phyloP scores from a whole-genome alignment of 2,113 vertebrate genomes.

The Rhabdomys dilectus region DNA sequence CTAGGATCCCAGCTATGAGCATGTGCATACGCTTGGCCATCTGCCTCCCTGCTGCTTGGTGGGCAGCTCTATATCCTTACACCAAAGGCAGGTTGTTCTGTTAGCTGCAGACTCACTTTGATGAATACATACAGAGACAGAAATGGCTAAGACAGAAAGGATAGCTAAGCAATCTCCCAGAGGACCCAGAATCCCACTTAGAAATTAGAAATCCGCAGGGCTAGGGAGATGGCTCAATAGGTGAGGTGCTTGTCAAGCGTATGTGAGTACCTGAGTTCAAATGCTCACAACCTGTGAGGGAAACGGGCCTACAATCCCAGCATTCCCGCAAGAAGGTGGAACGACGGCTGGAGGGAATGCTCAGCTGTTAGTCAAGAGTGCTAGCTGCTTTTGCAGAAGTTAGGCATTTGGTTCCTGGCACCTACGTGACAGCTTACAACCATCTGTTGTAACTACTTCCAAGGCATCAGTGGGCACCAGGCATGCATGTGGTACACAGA shows the following conservation, averaged over 20 bases:
- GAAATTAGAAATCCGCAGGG: neutral
- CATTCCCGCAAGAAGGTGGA: neutral
- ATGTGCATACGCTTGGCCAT: rapidly evolving
- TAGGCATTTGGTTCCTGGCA: neutral
- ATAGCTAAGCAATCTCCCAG: neutral
- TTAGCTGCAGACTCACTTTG: neutral
- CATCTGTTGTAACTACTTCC: neutral
- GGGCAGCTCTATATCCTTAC: neutral
- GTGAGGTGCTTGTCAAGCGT: neutral
- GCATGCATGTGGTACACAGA: neutral
- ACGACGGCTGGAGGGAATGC: neutral
- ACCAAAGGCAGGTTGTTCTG: neutral
- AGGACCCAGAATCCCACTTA: neutral
- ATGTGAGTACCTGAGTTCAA: neutral
- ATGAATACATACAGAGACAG: neutral
- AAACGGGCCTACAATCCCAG: neutral
- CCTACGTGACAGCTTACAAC: neutral
- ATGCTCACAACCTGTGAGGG: neutral
- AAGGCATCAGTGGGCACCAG: neutral
- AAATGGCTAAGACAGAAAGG: neutral
- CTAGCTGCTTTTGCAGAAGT: neutral
- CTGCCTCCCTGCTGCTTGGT: neutral
- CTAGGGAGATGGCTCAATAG: no score
- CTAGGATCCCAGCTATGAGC: neutral
- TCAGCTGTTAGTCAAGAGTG: neutral